Conservation (phyloP, 1,140 invertebrate species). For the Limonius californicus region DNA sequence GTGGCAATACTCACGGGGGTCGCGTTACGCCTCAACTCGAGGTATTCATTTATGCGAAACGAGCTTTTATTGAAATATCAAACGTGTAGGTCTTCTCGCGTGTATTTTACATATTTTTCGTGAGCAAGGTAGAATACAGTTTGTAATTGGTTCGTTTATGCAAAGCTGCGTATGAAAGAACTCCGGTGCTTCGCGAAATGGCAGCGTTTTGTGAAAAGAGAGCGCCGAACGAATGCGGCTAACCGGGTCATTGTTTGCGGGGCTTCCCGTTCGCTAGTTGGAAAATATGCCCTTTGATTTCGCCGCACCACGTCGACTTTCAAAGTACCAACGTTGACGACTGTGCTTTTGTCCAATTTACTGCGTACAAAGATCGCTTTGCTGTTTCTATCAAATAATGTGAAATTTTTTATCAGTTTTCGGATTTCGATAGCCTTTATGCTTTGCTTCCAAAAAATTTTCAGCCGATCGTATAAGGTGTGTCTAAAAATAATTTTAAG, state of each 20-base stretch:
- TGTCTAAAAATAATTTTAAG: too few relatives aligned
- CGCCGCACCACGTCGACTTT: not conserved
- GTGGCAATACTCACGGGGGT: too few relatives aligned
- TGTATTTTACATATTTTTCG: constrained; percentile 9
- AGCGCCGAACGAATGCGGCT: not conserved
- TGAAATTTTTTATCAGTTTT: not conserved
- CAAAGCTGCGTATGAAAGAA: constrained; percentile 12
- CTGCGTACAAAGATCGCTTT: not conserved
- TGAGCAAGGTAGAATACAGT: constrained; percentile 3
- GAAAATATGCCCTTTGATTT: constrained; percentile 9
- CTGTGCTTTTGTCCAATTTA: not conserved
- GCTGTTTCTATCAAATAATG: too few relatives aligned
- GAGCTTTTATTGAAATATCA: constrained; percentile 1
- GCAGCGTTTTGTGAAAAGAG: constrained; percentile 3
- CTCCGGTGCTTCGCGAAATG: constrained; percentile 8
- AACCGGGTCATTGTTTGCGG: constrained; percentile 8
- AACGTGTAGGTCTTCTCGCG: constrained; percentile 5
- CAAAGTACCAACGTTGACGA: not conserved
- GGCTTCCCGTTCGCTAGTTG: constrained; percentile 4
- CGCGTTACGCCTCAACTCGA: too few relatives aligned
- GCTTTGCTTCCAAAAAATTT: too few relatives aligned
- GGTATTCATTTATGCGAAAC: constrained; percentile 3
- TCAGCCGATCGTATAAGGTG: too few relatives aligned
- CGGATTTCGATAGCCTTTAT: too few relatives aligned
- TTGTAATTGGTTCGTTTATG: constrained; percentile 15